A percentile compares a stretch with the other conserved stretches of the same genome.
phyloP scores from a whole-genome alignment of 2,797 vertebrate species.

The Enteromius unitaeniatus region DNA sequence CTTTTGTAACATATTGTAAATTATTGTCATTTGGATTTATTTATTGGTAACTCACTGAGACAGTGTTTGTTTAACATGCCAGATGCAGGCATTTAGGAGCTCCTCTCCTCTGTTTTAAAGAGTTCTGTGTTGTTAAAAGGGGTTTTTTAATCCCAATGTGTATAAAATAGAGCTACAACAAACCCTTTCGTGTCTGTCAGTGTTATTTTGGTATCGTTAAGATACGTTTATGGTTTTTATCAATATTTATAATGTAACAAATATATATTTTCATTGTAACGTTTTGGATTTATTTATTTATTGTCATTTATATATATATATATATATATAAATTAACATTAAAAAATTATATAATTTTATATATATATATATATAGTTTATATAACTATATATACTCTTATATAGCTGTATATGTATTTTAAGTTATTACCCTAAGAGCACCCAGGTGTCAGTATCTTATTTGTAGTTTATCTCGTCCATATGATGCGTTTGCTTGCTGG shows the following conservation, averaged over 20 bases:
- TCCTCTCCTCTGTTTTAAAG: slow-evolving; percentile 81
- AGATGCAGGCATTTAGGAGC: slow-evolving; percentile 78
- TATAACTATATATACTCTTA: no score
- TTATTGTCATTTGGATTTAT: slow-evolving; percentile 87
- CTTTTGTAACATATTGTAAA: slow-evolving; percentile 96
- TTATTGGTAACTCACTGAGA: slow-evolving; percentile 92
- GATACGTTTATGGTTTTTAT: neutral
- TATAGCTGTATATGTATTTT: no score
- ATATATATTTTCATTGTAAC: neutral
- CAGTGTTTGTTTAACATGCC: slow-evolving; percentile 88
- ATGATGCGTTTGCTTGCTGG: neutral
- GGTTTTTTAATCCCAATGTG: slow-evolving; percentile 89
- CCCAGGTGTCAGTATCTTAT: no score
- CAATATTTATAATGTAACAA: neutral
- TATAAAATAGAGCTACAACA: slow-evolving; percentile 84
- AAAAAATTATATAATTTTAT: no score
- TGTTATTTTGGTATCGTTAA: neutral
- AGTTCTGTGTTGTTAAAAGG: slow-evolving; percentile 82
- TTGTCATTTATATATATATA: neutral
- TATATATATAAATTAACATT: no score
- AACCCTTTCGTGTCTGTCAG: slow-evolving; percentile 16
- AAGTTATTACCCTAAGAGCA: no score
- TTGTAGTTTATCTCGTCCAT: neutral
- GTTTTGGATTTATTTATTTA: neutral
- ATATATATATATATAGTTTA: no score